A percentile compares a stretch with the other conserved stretches of the same genome.
These are phyloP conservation scores for Phrynocephalus guinanensis DNA, from an alignment of 2,797 vertebrate genomes.

Conservation along the genomic window DNA sequence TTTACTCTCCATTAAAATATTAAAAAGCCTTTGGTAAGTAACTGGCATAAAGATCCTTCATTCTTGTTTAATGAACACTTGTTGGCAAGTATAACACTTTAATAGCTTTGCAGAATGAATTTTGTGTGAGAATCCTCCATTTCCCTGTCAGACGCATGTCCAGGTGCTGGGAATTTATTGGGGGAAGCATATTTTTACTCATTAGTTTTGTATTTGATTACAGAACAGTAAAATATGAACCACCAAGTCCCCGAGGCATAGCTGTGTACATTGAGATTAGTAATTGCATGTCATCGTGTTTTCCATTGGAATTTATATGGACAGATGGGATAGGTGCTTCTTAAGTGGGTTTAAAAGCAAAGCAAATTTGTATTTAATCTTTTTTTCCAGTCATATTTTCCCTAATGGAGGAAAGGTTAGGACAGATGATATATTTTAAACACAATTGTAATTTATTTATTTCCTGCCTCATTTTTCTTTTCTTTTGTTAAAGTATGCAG, in stretches of 20 bases:
- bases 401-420: slow-evolving; percentile 82
- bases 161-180: slow-evolving; percentile 87
- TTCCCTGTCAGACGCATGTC: slow-evolving; percentile 85
- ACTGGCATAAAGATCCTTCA: slow-evolving; percentile 83
- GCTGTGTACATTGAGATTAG: slow-evolving; percentile 85
- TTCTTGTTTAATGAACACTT: slow-evolving; percentile 87
- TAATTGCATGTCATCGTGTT: slow-evolving; percentile 83
- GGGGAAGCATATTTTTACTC: slow-evolving; percentile 86
- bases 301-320: slow-evolving; percentile 84
- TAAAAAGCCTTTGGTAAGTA: slow-evolving; percentile 85
- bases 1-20: slow-evolving; percentile 87
- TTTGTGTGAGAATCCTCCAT: slow-evolving; percentile 82
- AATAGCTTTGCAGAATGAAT: slow-evolving; percentile 85
- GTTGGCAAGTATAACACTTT: slow-evolving; percentile 86
- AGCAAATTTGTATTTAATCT: slow-evolving; percentile 84
- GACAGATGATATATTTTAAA: slow-evolving; percentile 79
- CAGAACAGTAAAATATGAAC: slow-evolving; percentile 86
- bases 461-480: slow-evolving; percentile 56
- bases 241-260: slow-evolving; percentile 81
- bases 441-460: slow-evolving; percentile 77
- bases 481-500: slow-evolving; percentile 66
- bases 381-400: slow-evolving; percentile 77
- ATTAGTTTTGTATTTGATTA: slow-evolving; percentile 89
- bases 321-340: slow-evolving; percentile 83
- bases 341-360: slow-evolving; percentile 85